Conservation (phyloP, 2,113 vertebrate species). For the Xenopus tropicalis region DNA sequence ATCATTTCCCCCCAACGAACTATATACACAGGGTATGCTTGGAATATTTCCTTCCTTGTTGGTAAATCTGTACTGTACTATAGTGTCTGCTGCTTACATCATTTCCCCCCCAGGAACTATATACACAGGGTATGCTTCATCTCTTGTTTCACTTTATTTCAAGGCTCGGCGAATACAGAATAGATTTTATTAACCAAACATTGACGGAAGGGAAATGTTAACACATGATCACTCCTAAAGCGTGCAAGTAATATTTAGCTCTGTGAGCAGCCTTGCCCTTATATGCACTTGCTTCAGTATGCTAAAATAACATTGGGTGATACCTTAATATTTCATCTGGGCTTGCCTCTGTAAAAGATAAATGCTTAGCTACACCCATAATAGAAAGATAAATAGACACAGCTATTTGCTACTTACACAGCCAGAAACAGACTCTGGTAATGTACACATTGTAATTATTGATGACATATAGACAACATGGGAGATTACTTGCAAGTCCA, state of each 20-base stretch:
- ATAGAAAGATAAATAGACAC: slow-evolving; percentile 26
- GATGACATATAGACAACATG: slow-evolving; percentile 41
- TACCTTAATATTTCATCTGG: slow-evolving; percentile 44
- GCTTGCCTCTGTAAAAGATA: slow-evolving; percentile 37
- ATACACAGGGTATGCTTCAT: no score
- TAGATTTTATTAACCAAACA: slow-evolving; percentile 42
- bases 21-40: no score
- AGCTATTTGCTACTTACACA: slow-evolving; percentile 29
- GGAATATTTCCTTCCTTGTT: no score
- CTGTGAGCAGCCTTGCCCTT: slow-evolving; percentile 30
- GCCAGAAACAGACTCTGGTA: slow-evolving; percentile 18
- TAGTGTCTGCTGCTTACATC: no score
- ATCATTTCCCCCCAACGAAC: no score
- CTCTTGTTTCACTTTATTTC: not conserved
- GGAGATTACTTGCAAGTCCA: slow-evolving; percentile 27
- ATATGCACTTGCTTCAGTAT: slow-evolving; percentile 36
- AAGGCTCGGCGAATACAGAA: slow-evolving; percentile 28
- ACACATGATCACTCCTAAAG: slow-evolving; percentile 30
- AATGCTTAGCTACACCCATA: slow-evolving; percentile 41
- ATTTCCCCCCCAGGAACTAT: no score
- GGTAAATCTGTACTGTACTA: no score
- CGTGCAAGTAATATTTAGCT: slow-evolving; percentile 41
- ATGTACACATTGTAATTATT: slow-evolving; percentile 43
- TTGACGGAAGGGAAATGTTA: slow-evolving; percentile 34
- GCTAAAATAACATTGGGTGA: slow-evolving; percentile 40